Evolutionary conservation across 1,140 invertebrate genomes (phyloP).

Genomic region (Tachypleus tridentatus): DNA sequence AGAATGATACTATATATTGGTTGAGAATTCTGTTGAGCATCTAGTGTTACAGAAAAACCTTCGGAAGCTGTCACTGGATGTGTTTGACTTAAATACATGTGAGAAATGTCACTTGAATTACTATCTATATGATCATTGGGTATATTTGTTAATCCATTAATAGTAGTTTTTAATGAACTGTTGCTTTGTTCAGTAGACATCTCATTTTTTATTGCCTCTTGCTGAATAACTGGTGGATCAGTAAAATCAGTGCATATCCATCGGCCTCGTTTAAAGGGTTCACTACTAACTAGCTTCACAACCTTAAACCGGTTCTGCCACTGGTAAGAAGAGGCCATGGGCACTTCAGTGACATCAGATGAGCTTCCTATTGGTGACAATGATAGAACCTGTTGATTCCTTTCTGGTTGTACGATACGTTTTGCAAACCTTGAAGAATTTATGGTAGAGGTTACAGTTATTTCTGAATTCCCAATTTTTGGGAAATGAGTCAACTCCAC

Average conservation of each 20-base stretch:
- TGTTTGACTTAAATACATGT: too few species aligned
- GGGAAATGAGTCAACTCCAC: neutral
- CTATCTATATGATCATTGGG: too few species aligned
- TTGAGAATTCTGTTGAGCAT: slow-evolving; percentile 11
- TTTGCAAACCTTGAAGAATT: slow-evolving; percentile 1
- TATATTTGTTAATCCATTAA: too few species aligned
- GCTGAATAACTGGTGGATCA: slow-evolving; percentile 29
- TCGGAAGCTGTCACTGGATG: too few species aligned
- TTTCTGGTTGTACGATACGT: slow-evolving; percentile 4
- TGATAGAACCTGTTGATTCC: neutral
- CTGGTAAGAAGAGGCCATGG: slow-evolving; percentile 16
- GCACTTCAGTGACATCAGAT: neutral
- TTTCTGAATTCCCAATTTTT: neutral
- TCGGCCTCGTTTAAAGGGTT: slow-evolving; percentile 81
- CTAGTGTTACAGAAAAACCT: slow-evolving; percentile 9
- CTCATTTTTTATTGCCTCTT: slow-evolving; percentile 7
- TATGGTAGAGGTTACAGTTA: neutral
- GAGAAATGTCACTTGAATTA: too few species aligned
- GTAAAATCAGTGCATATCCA: slow-evolving; percentile 94
- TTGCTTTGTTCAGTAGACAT: too few species aligned
- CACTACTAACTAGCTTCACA: slow-evolving; percentile 91
- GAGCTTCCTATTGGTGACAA: neutral
- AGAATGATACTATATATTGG: slow-evolving; percentile 16
- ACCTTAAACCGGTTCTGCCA: slow-evolving; percentile 65
- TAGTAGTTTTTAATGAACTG: too few species aligned